phyloP scores from a whole-genome alignment of 2,113 vertebrate species.

The Chunga burmeisteri region DNA sequence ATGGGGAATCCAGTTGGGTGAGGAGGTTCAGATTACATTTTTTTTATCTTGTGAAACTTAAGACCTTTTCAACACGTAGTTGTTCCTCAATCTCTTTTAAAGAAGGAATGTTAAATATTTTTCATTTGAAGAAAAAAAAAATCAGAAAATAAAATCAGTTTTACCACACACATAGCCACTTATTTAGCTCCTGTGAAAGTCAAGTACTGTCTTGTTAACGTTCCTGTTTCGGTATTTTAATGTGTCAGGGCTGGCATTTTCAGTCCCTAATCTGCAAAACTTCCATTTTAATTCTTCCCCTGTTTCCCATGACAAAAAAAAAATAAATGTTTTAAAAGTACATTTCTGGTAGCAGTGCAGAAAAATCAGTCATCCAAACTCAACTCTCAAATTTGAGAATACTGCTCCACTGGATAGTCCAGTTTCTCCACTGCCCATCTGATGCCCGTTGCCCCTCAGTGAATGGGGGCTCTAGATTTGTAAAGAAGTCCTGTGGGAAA shows the following conservation, averaged over 20 bases:
- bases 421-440: background rate
- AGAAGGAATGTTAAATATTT: background rate
- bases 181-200: background rate
- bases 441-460: background rate
- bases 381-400: too few species aligned
- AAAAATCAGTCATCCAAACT: background rate
- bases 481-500: background rate
- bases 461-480: background rate
- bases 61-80: background rate
- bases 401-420: background rate
- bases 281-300: background rate
- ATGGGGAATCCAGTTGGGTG: background rate
- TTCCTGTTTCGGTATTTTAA: background rate
- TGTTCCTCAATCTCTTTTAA: background rate
- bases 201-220: background rate
- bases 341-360: background rate
- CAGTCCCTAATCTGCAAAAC: background rate
- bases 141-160: background rate
- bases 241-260: background rate
- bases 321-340: background rate
- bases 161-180: background rate
- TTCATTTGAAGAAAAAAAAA: background rate
- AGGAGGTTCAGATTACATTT: background rate
- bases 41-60: slow-evolving; percentile 35
- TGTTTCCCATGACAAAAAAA: background rate